Base-by-base conservation (phyloP, 2,113 vertebrate genomes). In the Corvus cornix region DNA sequence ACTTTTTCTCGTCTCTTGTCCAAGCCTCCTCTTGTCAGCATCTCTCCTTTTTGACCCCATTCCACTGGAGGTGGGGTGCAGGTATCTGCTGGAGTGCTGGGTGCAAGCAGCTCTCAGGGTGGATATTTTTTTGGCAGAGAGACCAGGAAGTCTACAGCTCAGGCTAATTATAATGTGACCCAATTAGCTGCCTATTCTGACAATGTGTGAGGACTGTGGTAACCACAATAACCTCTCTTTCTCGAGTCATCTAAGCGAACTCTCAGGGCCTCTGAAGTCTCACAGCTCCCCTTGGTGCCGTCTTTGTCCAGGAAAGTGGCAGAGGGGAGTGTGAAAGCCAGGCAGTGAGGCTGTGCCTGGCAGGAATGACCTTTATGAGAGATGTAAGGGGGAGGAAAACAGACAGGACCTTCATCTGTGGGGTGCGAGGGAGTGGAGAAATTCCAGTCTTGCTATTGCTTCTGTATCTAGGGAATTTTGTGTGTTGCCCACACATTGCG, bases 131-230 rank as follows among this genome's bases (percentile, higher is more conserved):
- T 95, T 69, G 88, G 64, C 49, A 58, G 44, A 77, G 48, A 75
- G 70, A 53, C 56, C 53, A 60, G 76, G 35, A 90, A 93, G 73
- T 78, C 76, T 93, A 64, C 31, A 68, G 73, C 37, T 96, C 41
- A 72, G 79, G 53, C 80, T 95, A 95, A 93, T 95, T 96, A 92
- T 92, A 92, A 74, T 68, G 52, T 81, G 86, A 89, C 96, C 96
- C 90, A 96, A 93, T 97, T 97, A 95, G 73, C 41, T 96, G 33
- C 49, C 31, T 90, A 17, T 95, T 96, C 76, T 86, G 46, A 75
- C 60, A 53, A 27, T 53, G 56, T 72, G 8, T 43, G 85, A 64
- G 56, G 60, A 80, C 77, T 49, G 21, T 58, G 21, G 27, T 80
- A 90, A 69, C 58, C 12, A 39, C 10, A 27, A 87, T 94, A 76